A percentile compares a stretch with the other conserved stretches of the same genome.
phyloP scores from a whole-genome alignment of 23 tunicate genomes.

The Clavelina lepadiformis region DNA sequence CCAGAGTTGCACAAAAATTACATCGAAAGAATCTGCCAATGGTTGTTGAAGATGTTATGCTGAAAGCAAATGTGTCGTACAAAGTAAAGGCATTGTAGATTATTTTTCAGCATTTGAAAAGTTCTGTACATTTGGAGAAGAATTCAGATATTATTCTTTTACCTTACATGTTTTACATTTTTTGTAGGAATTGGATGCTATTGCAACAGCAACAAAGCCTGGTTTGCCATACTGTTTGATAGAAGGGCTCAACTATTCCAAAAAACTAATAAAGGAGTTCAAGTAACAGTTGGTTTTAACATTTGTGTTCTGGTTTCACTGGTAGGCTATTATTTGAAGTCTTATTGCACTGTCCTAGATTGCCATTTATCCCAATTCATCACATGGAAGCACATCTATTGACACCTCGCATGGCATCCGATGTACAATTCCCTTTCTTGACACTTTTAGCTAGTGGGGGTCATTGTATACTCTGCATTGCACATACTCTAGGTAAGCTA shows the following conservation, averaged over 20 bases:
- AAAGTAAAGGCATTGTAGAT: conserved; percentile 18
- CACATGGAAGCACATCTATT: conserved; percentile 95
- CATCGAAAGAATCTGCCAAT: conserved; percentile 52
- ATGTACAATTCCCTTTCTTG: conserved; percentile 64
- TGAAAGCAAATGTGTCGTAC: conserved; percentile 26
- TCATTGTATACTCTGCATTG: conserved; percentile 59
- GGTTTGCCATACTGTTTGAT: conserved; percentile 44
- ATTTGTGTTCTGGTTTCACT: background rate
- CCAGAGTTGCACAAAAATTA: conserved; percentile 35
- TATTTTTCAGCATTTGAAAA: too few species aligned
- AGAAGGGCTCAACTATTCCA: conserved; percentile 59
- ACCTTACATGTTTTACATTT: too few species aligned
- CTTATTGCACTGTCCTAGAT: conserved; percentile 11
- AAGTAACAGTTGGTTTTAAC: conserved; percentile 21
- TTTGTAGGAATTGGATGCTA: conserved; percentile 59
- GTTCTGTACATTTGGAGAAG: too few species aligned
- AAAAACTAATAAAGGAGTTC: conserved; percentile 29
- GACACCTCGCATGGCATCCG: conserved; percentile 28
- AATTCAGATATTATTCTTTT: too few species aligned
- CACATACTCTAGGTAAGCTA: conserved; percentile 55
- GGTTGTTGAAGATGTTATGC: conserved; percentile 55
- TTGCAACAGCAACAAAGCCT: conserved; percentile 91
- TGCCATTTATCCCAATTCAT: conserved; percentile 86
- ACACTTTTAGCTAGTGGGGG: conserved; percentile 70
- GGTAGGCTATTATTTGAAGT: background rate